Base-by-base conservation (phyloP, 2,888 invertebrate species). In the Phanerotoma sp. region DNA sequence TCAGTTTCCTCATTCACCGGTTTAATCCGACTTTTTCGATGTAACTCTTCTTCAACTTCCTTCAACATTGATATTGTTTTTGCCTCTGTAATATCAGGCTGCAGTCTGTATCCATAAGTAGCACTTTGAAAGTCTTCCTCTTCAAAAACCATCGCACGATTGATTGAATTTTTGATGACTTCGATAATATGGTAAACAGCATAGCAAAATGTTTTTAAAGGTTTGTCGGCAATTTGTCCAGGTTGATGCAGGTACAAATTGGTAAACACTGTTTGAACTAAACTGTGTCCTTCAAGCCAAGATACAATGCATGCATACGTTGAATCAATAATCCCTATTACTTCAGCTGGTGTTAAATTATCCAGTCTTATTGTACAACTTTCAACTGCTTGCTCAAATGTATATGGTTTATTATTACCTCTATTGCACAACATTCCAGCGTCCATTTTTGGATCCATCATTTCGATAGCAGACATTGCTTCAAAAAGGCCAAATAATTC, bases 361-460 rank as follows among this genome's bases (percentile, higher is more conserved):
- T 88, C 85, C 62, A 94, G 79, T 78, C 91, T 92, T 37, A 95
- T 77, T 60, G 86, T 84, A 5, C 88, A 89, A 64, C 87, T 86
- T 86, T 87, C 84, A 25, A 94, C 86, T 48, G 94, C 91, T 72
- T 93, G 91, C 63, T 91, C 88, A 72, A 96, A 93, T 54, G 89
- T 91, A 38, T 92, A 83, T 5, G 93, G 89, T 70, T 91, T 90
- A 54, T 91, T 86, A 69, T 86, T 87, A 11, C 90, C 90, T 62
- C 94, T 84, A 74, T 96, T 96, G 74, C 95, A 96, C 61, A 93
- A 81, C 95, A 98, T 96, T 5, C 98, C 98, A 1, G 96, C 96
- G 82, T 99, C 99, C 98, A 99, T 99, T 82, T 98, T 99, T 0
- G 98, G 97, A 76, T 99, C 98, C 98, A 98, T 98, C 93, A 99